These are phyloP conservation scores for Euwallacea similis DNA, from an alignment of 1,140 invertebrate genomes.

Conservation along the genomic window DNA sequence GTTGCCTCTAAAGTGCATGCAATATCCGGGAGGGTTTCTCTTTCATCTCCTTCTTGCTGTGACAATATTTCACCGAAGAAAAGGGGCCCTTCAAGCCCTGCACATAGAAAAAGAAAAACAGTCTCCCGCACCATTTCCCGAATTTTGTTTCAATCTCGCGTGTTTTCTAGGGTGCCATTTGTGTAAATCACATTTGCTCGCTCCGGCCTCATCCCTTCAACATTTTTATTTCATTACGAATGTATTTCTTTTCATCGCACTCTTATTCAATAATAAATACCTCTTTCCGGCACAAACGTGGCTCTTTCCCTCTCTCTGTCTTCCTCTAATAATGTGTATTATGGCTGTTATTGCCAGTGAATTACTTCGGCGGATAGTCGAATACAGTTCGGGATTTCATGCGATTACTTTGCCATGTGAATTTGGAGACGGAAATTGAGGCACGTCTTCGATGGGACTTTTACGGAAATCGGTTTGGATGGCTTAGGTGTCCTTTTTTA, in stretches of 20 bases:
- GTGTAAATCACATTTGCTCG: slow-evolving; percentile 37
- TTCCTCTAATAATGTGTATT: slow-evolving; percentile 30
- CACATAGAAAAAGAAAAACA: slow-evolving; percentile 21
- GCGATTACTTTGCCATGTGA: slow-evolving; percentile 13
- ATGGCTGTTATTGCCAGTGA: slow-evolving; percentile 27
- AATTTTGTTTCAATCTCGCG: slow-evolving; percentile 34
- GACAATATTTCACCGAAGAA: background rate
- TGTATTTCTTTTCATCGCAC: slow-evolving; percentile 35
- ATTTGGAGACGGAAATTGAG: slow-evolving; percentile 1
- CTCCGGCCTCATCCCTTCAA: slow-evolving; percentile 26
- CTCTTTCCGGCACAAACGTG: slow-evolving; percentile 21
- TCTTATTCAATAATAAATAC: slow-evolving; percentile 38
- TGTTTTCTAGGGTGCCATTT: slow-evolving; percentile 34
- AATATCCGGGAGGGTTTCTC: no score
- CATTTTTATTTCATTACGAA: slow-evolving; percentile 34
- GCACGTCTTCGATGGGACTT: background rate
- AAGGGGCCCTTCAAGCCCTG: slow-evolving; percentile 4
- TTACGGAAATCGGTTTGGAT: background rate
- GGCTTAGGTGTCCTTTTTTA: no score
- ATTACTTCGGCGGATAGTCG: slow-evolving; percentile 20
- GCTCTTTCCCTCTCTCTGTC: slow-evolving; percentile 20
- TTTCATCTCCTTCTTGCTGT: background rate
- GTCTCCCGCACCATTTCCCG: slow-evolving; percentile 26
- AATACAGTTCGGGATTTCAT: slow-evolving; percentile 24
- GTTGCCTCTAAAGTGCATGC: no score